phyloP scores from a whole-genome alignment of 2,797 vertebrate genomes.

The Coilia nasus region DNA sequence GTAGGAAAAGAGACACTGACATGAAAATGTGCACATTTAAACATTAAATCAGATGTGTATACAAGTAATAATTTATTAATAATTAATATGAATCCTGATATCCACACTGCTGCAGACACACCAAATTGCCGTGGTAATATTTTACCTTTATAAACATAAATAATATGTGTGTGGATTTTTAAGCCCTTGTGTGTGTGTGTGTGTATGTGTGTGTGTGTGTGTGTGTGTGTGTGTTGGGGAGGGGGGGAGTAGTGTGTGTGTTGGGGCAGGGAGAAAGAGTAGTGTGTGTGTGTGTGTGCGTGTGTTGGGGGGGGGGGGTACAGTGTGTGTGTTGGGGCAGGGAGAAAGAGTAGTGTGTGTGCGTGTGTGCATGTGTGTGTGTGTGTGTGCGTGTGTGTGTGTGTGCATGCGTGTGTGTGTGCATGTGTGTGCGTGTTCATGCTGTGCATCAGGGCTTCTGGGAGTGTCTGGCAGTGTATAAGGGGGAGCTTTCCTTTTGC shows the following conservation, averaged over 20 bases:
- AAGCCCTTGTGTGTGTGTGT: too few species aligned
- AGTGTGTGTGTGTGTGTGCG: not conserved
- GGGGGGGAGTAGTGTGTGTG: too few species aligned
- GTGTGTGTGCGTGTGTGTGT: not conserved
- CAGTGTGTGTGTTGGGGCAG: too few species aligned
- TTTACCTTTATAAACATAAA: not conserved
- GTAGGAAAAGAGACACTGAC: not conserved
- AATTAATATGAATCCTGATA: not conserved
- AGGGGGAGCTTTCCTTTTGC: constrained; percentile 60
- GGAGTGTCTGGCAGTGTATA: not conserved
- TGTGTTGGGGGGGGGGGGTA: too few species aligned
- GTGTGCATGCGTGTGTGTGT: constrained; percentile 7
- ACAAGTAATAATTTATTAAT: not conserved
- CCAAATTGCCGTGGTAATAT: not conserved
- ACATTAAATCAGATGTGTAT: not conserved
- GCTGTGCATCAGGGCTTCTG: constrained; percentile 58
- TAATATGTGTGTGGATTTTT: not conserved
- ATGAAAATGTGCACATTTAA: too few species aligned
- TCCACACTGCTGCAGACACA: not conserved
- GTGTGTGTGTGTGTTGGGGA: not conserved
- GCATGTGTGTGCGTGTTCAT: constrained; percentile 44
- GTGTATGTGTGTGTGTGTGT: too few species aligned
- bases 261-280: too few species aligned
- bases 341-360: too few species aligned
- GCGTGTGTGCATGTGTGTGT: not conserved